Base-by-base conservation (phyloP, 2,113 vertebrate species). In the Poeciliopsis turrubarensis region DNA sequence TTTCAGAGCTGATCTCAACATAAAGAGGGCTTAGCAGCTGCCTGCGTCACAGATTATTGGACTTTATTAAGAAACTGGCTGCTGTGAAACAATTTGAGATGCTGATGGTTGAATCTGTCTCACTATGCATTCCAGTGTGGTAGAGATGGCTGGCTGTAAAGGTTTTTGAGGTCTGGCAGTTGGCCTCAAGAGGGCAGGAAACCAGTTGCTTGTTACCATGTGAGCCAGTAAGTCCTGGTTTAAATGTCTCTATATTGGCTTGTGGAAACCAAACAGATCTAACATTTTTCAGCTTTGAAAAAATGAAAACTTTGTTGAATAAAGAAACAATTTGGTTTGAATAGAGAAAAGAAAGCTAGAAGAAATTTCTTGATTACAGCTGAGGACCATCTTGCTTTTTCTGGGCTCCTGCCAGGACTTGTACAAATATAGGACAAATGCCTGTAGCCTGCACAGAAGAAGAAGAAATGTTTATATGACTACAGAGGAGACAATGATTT, bases 151-250 rank as follows among this genome's bases (percentile, higher is more conserved):
- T 87, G 75, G 75, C 80, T 90, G 84, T 89, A 88, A 92, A 89
- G 51, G 82, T 81, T 77, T 82, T 77, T 91, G 85, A 86, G 92
- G 90, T 91, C 91, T 94, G 89, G 89, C 90, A 70, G 90, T 88
- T 92, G 90, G 93, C 89, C 88, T 77, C 72, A 87, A 84, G 86
- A 84, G 81, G 85, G 88, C 84, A 87, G 77, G 72, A 77, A 69
- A 63, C 84, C 62, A n/a, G 79, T 51, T 81, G 88, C 91, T 86
- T 87, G 84, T 87, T 87, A 81, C 87, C 87, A 84, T 80, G 84
- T 63, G 71, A 82, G 79, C 85, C 89, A 93, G 87, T 83, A 84
- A 77, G 79, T 89, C 78, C 70, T 51, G 66, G 68, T 65, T 81
- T 73, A 77, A 77, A 78, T 51, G 73, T 60, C 75, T 60, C 77